phyloP scores from a whole-genome alignment of 2,797 vertebrate species.

The Amazona ochrocephala region DNA sequence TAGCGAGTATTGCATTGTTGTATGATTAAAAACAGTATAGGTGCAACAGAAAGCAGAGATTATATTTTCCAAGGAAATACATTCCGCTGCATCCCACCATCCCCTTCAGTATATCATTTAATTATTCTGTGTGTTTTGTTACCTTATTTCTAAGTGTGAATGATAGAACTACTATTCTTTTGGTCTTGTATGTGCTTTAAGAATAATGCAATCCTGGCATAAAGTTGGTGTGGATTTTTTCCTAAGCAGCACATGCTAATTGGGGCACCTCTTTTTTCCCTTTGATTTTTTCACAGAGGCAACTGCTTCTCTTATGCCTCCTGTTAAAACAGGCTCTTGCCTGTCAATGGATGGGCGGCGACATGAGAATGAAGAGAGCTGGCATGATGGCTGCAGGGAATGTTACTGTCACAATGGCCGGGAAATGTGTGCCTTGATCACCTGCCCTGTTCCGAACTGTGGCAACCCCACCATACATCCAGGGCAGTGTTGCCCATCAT shows the following conservation, averaged over 20 bases:
- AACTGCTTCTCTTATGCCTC: slow-evolving; percentile 76
- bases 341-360: slow-evolving; percentile 89
- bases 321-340: slow-evolving; percentile 82
- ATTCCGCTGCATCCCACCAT: not conserved
- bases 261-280: not conserved
- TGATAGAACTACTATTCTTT: not conserved
- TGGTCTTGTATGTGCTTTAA: not conserved
- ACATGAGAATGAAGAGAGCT: slow-evolving; percentile 87
- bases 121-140: not conserved
- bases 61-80: not conserved
- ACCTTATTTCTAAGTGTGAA: not conserved
- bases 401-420: slow-evolving; percentile 88
- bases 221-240: not conserved
- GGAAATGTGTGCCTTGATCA: slow-evolving; percentile 91
- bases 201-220: not conserved
- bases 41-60: not conserved
- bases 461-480: slow-evolving; percentile 84
- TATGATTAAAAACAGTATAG: not conserved
- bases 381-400: slow-evolving; percentile 92
- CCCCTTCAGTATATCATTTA: not conserved
- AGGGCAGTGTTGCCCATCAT: slow-evolving; percentile 88
- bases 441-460: slow-evolving; percentile 87
- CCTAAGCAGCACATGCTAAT: not conserved
- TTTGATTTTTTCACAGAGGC: slow-evolving; percentile 72
- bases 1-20: not conserved